Evolutionary conservation across 2,113 vertebrate genomes (phyloP), one percentile per base, ranked within the genome.

Genomic region (Brachirus orientalis): DNA sequence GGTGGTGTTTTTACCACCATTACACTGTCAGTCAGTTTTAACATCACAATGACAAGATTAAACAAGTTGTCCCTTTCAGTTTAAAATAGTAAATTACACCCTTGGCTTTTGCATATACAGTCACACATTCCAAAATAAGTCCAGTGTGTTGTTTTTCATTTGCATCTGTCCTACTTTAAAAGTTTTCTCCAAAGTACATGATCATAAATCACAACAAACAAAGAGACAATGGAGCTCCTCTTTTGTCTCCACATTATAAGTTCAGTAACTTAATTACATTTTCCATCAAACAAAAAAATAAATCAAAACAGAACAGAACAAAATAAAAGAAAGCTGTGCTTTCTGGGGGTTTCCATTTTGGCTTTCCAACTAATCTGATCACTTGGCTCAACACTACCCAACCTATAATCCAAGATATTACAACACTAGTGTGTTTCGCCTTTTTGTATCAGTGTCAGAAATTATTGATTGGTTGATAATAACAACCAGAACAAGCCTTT

Each of bases 271-370:
- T 65, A 38, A 74, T 63, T 80, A 44, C 8, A 84, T 72, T 80
- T 54, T 61, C 51, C 19, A 76, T 63, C 43, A 69, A 80, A 33
- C 53, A 76, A 35, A 81, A 61, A 45, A 72, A 83, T 5, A 28
- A 28, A 2, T 3, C 2, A 28, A 28, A 2, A 28, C 2, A 28
- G 3, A 28, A 28, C 28, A 12, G 12, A 35, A 56, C 44, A 44
- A 75, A 80, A 28, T 56, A 72, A 20, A 82, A 63, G 16, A 63
- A 20, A 67, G 44, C 47, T 38, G 19, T 55, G 8, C 20, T 73
- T 75, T 22, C 48, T 53, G 52, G 66, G 66, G 71, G 80, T 74
- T 85, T 85, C 70, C 69, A 64, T n/a, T n/a, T 14, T 45, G 36
- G 18, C 33, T 56, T 60, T 35, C 46, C 37, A 45, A 11, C 14